Base-by-base conservation (phyloP, 2,888 invertebrate genomes). In the Athalia cordata region DNA sequence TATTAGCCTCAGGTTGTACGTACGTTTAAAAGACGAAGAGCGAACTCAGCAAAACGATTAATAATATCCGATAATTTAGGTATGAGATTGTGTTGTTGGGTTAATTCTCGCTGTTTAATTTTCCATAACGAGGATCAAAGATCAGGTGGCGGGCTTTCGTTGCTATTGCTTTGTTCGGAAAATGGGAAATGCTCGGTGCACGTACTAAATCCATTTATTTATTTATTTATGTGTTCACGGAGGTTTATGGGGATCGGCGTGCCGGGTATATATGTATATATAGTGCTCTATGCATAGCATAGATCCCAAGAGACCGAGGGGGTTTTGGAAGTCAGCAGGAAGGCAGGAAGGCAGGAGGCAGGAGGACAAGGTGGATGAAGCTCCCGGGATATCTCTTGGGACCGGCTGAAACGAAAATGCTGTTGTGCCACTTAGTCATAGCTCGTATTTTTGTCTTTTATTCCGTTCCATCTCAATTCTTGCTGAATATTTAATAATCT, bases 391-490 rank as follows among this genome's bases (percentile, higher is more conserved):
- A 83, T 88, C 89, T 88, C 89, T 80, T 80, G 88, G 87, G 89
- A 87, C 86, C 81, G 84, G 81, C 84, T 89, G 89, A 90, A 90
- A 89, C 88, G 88, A 88, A 90, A 89, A 89, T 87, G 89, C 83
- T 90, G 90, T 90, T 86, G 88, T 85, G 88, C 85, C 89, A 89
- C 88, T 89, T 89, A 89, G 83, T 78, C 77, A 72, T 70, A 66
- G 61, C 78, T 76, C 76, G 79, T 78, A 74, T 80, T 77, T 79
- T 79, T 49, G 74, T 78, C 74, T 59, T 77, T 29, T 70, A 52
- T 57, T 65, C 57, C 45, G 61, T 72, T 75, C 67, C 79, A 78
- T 65, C 77, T 77, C 49, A 78, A 61, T 68, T 55, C 67, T 9
- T 78, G 55, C n/a, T 75, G 50, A 52, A 79, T 78, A 15, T 50